These are phyloP conservation scores for Leptocoma aspasia DNA, from an alignment of 2,113 vertebrate genomes.

Conservation along the genomic window DNA sequence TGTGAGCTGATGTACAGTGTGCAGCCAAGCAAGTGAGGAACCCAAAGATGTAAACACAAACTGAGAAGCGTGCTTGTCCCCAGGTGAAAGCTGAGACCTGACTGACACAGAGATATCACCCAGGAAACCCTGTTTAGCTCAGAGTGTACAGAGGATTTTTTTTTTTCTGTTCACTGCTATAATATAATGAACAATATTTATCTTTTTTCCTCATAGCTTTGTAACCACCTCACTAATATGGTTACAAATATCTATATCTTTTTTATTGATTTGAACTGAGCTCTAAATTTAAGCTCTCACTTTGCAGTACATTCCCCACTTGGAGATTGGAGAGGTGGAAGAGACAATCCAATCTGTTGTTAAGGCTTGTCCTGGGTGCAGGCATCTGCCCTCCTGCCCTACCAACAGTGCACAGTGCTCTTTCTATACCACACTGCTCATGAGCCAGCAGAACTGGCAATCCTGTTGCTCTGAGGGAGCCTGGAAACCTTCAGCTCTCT, in stretches of 20 bases:
- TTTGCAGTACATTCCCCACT: background rate
- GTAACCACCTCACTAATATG: background rate
- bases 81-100: background rate
- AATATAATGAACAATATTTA: background rate
- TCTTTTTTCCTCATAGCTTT: background rate
- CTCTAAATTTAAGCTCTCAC: background rate
- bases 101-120: background rate
- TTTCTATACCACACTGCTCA: too few species aligned
- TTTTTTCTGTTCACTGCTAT: background rate
- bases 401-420: fast-evolving
- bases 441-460: background rate
- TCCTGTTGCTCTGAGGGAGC: background rate
- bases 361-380: background rate
- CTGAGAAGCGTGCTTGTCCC: background rate
- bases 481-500: background rate
- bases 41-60: background rate
- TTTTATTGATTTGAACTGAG: background rate
- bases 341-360: background rate
- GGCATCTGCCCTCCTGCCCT: background rate
- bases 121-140: background rate
- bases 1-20: background rate
- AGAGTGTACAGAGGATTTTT: background rate
- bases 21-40: background rate
- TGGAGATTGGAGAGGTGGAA: background rate
- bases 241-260: background rate